These are phyloP conservation scores for Monomorium pharaonis DNA, from an alignment of 1,140 invertebrate species.

Conservation along the genomic window DNA sequence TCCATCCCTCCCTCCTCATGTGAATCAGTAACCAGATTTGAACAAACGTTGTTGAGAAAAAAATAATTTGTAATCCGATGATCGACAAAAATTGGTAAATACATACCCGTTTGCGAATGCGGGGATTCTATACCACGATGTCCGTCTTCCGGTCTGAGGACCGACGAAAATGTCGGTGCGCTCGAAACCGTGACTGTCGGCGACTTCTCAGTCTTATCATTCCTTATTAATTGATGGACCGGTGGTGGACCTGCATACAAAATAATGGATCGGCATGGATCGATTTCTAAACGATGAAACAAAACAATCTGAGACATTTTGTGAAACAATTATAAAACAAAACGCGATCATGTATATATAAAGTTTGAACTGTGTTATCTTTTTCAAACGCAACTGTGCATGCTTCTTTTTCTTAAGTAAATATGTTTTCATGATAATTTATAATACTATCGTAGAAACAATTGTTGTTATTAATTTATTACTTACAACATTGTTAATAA, in stretches of 20 bases:
- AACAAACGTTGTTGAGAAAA: constrained; percentile 5
- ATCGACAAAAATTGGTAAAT: not conserved
- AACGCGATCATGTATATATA: not conserved
- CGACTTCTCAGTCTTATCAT: constrained; percentile 85
- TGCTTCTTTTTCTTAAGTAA: not conserved
- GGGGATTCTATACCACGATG: constrained; percentile 84
- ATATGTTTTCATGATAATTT: not conserved
- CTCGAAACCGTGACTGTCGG: constrained; percentile 84
- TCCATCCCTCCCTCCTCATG: constrained; percentile 1
- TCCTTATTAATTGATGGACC: constrained; percentile 84
- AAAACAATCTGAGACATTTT: not conserved
- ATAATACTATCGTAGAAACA: not conserved
- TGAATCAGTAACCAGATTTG: constrained; percentile 6
- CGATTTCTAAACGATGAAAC: not conserved
- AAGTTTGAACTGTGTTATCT: not conserved
- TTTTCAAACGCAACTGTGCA: not conserved
- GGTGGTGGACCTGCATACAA: constrained; percentile 81
- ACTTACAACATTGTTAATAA: constrained; percentile 46
- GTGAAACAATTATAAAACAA: not conserved
- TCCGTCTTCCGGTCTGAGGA: constrained; percentile 83
- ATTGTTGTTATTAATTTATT: not conserved
- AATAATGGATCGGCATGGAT: not conserved
- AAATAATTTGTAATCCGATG: not conserved
- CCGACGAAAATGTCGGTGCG: constrained; percentile 83
- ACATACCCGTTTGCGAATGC: constrained; percentile 85